Percentiles rank a stretch among this genome's conserved stretches.
Evolutionary conservation across 2,888 invertebrate species (phyloP).

Genomic region (Resseliella maxima): DNA sequence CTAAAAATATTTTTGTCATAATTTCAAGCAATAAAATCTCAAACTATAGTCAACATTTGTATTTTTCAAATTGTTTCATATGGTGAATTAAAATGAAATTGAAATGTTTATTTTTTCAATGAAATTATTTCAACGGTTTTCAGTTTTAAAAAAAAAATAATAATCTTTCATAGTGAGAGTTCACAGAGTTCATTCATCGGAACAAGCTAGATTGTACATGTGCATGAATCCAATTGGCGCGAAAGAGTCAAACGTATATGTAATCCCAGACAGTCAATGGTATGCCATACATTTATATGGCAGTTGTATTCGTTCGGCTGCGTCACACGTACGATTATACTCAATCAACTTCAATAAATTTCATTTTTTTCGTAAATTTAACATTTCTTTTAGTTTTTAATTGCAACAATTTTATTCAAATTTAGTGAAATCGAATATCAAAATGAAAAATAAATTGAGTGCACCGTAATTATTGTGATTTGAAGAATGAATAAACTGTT

Average conservation of each 20-base stretch:
- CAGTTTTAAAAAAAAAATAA: neutral
- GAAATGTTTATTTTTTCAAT: too few species aligned
- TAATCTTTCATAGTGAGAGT: neutral
- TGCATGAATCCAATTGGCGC: neutral
- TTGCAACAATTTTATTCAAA: neutral
- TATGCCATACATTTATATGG: slow-evolving; percentile 17
- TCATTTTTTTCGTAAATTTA: too few species aligned
- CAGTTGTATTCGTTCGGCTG: slow-evolving; percentile 51
- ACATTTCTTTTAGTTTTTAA: neutral
- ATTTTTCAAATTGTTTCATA: too few species aligned
- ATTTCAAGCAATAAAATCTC: too few species aligned
- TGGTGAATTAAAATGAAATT: too few species aligned
- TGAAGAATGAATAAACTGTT: neutral
- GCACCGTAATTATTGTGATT: neutral
- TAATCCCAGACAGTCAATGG: neutral
- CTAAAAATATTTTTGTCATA: too few species aligned
- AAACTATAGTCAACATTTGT: too few species aligned
- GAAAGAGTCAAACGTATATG: neutral
- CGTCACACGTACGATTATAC: slow-evolving; percentile 39
- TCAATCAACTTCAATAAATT: neutral
- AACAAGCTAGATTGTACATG: neutral
- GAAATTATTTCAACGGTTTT: slow-evolving; percentile 23
- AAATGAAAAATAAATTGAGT: slow-evolving; percentile 1
- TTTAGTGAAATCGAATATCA: neutral
- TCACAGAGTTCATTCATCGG: slow-evolving; percentile 13